Evolutionary conservation across 2,797 vertebrate species (phyloP).

Genomic region (Amblyraja radiata): DNA sequence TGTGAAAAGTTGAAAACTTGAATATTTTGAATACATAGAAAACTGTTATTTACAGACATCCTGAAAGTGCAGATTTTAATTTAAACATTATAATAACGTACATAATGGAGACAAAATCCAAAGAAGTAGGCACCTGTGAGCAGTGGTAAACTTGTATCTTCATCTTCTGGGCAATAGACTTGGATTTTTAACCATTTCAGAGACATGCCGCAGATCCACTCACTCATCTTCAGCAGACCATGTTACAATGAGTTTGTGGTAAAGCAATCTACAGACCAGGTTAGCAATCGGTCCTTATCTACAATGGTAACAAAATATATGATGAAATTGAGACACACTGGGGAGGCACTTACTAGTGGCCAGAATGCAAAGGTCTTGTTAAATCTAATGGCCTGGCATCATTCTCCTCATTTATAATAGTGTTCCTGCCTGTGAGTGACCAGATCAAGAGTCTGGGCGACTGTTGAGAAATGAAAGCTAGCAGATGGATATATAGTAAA

Average conservation of each 20-base stretch:
- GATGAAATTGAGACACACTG: no score
- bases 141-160: no score
- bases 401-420: no score
- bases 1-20: no score
- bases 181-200: background rate
- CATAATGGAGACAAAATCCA: background rate
- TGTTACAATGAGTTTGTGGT: background rate
- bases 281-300: background rate
- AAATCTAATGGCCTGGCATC: background rate
- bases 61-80: background rate
- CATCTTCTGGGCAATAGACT: background rate
- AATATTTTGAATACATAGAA: no score
- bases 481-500: no score
- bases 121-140: background rate
- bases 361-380: background rate
- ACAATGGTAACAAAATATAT: background rate
- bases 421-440: no score
- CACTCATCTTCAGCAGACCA: background rate
- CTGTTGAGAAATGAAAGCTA: no score
- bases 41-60: no score
- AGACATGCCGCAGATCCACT: background rate
- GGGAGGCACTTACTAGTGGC: background rate
- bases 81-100: background rate
- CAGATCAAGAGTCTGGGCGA: no score
- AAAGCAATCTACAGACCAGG: background rate